Percentiles rank a stretch among this genome's conserved stretches.
These are phyloP conservation scores for Cantharis lateralis DNA, from an alignment of 2,888 invertebrate genomes.

Conservation along the genomic window DNA sequence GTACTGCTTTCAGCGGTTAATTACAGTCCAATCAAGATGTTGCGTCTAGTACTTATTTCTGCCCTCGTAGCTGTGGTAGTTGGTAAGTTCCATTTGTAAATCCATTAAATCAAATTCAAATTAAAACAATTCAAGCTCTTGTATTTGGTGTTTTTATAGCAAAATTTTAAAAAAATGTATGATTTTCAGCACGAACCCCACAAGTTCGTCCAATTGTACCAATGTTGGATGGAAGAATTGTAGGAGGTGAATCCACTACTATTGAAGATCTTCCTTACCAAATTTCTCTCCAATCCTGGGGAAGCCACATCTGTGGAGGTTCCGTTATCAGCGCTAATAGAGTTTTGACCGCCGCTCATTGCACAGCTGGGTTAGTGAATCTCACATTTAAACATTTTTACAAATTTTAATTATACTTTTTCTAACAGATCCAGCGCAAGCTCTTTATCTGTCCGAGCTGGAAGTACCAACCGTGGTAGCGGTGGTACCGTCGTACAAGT, in stretches of 20 bases:
- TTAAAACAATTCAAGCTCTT: no score
- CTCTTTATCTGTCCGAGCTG: background rate
- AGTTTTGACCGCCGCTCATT: conserved; percentile 44
- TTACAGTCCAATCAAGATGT: no score
- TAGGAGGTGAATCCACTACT: conserved; percentile 38
- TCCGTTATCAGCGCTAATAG: conserved; percentile 35
- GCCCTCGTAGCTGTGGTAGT: no score
- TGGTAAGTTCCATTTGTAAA: no score
- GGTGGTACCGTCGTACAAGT: background rate
- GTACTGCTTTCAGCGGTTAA: no score
- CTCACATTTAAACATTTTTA: background rate
- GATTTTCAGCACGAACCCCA: background rate
- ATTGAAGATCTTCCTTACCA: conserved; percentile 42
- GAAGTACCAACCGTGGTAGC: background rate
- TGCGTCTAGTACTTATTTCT: no score
- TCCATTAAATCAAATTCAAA: no score
- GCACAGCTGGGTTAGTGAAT: conserved; percentile 33
- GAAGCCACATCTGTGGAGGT: conserved; percentile 41
- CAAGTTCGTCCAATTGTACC: background rate
- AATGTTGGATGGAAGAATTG: conserved; percentile 37
- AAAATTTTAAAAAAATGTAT: background rate
- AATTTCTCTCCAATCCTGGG: conserved; percentile 36
- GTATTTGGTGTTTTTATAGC: no score
- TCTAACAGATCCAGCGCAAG: background rate
- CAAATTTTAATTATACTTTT: background rate